A percentile compares a stretch with the other conserved stretches of the same genome.
Evolutionary conservation across 2,113 vertebrate species (phyloP).

Genomic region (Trachemys scripta): DNA sequence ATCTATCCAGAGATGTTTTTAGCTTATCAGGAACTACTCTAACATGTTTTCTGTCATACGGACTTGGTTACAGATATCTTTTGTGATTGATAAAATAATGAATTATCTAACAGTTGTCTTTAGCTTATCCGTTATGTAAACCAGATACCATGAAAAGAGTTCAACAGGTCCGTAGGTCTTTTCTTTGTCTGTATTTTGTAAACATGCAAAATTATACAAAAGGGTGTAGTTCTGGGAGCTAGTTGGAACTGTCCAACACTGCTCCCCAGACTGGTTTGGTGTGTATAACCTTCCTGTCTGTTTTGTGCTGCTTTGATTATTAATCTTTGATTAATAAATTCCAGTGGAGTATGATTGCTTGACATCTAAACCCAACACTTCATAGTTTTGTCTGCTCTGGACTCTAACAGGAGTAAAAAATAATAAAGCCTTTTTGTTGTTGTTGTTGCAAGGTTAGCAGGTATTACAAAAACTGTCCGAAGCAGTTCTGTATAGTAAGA

Average conservation of each 20-base stretch:
- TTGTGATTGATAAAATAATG: background rate
- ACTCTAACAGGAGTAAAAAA: background rate
- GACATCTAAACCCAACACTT: background rate
- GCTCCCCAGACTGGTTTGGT: background rate
- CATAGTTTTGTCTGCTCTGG: background rate
- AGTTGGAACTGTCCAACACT: background rate
- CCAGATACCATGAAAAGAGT: background rate
- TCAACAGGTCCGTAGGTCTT: background rate
- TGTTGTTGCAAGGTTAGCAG: background rate
- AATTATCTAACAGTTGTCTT: background rate
- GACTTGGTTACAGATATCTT: background rate
- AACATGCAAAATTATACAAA: background rate
- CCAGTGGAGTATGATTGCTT: background rate
- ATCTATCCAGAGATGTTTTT: background rate
- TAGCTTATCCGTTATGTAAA: background rate
- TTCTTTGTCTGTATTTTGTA: background rate
- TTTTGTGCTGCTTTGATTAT: background rate
- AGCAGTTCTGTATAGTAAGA: background rate
- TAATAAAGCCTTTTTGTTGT: background rate
- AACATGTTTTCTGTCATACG: background rate
- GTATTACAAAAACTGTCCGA: background rate
- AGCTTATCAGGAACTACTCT: background rate
- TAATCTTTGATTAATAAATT: background rate
- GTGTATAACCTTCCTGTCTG: background rate
- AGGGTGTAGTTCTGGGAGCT: background rate